phyloP scores from a whole-genome alignment of 1,140 invertebrate species.

The Zaprionus kolodkinae region DNA sequence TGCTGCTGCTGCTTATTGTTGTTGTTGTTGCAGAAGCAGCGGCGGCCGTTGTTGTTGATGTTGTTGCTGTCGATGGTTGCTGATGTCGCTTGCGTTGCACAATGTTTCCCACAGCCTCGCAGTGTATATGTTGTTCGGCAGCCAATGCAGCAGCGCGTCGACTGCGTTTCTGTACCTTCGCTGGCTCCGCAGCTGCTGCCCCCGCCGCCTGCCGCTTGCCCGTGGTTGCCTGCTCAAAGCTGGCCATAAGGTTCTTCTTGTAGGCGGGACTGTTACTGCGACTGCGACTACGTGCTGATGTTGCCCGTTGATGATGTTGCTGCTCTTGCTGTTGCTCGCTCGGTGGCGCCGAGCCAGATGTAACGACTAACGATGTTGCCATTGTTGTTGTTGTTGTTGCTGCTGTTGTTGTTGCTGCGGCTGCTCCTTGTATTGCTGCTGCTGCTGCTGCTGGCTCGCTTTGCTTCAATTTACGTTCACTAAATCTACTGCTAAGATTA shows the following conservation, averaged over 20 bases:
- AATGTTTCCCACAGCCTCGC: constrained; percentile 51
- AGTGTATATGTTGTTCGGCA: constrained; percentile 67
- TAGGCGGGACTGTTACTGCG: constrained; percentile 67
- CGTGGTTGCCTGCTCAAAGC: constrained; percentile 57
- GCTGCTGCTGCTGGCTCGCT: constrained; percentile 38
- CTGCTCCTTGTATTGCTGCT: constrained; percentile 53
- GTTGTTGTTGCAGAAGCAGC: neutral
- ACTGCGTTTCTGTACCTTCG: constrained; percentile 62
- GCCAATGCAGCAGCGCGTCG: constrained; percentile 61
- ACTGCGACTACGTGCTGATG: constrained; percentile 39
- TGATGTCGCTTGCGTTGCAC: constrained; percentile 52
- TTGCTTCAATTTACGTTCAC: constrained; percentile 66
- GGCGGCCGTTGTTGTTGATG: constrained; percentile 4
- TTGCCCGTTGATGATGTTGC: constrained; percentile 9
- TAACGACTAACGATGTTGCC: constrained; percentile 5
- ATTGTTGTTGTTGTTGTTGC: constrained; percentile 9
- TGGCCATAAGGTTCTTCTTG: constrained; percentile 79
- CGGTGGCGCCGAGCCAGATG: constrained; percentile 26
- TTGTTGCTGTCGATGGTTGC: constrained; percentile 17
- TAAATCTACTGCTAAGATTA: constrained; percentile 76
- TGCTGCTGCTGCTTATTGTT: constrained; percentile 32
- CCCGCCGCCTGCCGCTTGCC: constrained; percentile 8
- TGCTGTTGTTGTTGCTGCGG: constrained; percentile 35
- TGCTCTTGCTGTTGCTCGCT: constrained; percentile 11
- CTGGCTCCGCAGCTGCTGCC: constrained; percentile 8